A percentile compares a stretch with the other conserved stretches of the same genome.
Conservation (phyloP, 2,797 vertebrate genomes). For the Falco naumanni region DNA sequence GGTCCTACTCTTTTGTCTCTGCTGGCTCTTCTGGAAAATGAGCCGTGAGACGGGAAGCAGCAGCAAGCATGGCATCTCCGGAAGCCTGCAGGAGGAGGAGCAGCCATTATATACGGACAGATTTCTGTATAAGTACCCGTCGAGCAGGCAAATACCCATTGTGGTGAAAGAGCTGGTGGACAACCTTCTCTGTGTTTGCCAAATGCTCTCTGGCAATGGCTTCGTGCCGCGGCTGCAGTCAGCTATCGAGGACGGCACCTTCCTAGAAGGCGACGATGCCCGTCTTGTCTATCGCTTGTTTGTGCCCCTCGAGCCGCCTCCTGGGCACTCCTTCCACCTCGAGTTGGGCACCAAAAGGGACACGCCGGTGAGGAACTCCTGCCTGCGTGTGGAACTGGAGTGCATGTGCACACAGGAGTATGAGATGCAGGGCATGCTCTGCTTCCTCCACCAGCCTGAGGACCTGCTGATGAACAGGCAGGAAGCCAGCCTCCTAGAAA, state of each 20-base stretch:
- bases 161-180: background rate
- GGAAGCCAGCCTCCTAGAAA: no score
- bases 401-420: no score
- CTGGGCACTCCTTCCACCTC: no score
- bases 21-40: background rate
- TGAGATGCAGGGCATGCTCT: no score
- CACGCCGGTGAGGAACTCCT: no score
- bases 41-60: fast-evolving
- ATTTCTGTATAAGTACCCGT: no score
- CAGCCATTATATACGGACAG: background rate
- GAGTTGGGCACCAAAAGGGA: no score
- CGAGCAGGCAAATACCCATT: fast-evolving
- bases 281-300: background rate
- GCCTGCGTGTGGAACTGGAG: no score
- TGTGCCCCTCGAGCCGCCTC: background rate
- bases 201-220: fast-evolving
- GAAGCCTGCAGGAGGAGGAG: background rate
- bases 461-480: no score
- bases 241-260: background rate
- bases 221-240: background rate
- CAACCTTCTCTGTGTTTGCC: background rate
- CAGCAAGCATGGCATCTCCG: background rate
- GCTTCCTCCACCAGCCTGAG: no score
- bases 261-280: background rate
- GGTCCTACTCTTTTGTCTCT: no score